Evolutionary conservation across 1,140 invertebrate species (phyloP), one percentile per base, ranked within the genome.

Genomic region (Nebria ingens): DNA sequence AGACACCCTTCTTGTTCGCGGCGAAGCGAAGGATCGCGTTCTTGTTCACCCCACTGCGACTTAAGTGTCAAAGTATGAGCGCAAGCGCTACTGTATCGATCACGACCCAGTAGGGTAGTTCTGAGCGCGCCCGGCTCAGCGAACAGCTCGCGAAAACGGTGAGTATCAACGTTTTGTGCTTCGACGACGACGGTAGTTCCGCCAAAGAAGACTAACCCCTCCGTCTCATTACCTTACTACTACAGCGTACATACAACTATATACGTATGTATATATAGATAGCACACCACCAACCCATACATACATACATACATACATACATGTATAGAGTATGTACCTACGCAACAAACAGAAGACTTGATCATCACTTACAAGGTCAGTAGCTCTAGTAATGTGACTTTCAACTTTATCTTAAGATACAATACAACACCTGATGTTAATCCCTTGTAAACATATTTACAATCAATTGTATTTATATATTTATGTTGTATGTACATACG

Each of bases 231-330:
- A 15, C 19, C 4, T 13, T 49, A 49, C 42, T 6, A 34, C 29
- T 34, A 9, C 9, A 9, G n/a, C n/a, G n/a, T 34, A 34, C n/a
- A 34, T 34, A 34, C n/a, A 34, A 9, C 9, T 34, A 34, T 34
- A 34, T 34, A 34, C n/a, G n/a, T 34, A 34, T 34, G n/a, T 34
- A 34, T 34, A 34, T 34, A 49, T 49, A 49, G 13, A 49, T 49
- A 49, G 13, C 4, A 4, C 13, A 15, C 4, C n/a, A 34, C n/a
- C 9, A 15, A 49, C 19, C 6, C 17, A 49, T 49, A 49, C 17
- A 49, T 49, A 49, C 17, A 49, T 49, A 49, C 19, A 49, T 17
- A 49, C 19, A 49, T 17, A 17, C 19, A 49, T 17, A 49, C 25
- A n/a, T n/a, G n/a, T n/a, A n/a, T n/a, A n/a, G n/a, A n/a, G n/a